Evolutionary conservation across 2,113 vertebrate genomes (phyloP), one percentile per base, ranked within the genome.

Genomic region (Campylomormyrus numenius): DNA sequence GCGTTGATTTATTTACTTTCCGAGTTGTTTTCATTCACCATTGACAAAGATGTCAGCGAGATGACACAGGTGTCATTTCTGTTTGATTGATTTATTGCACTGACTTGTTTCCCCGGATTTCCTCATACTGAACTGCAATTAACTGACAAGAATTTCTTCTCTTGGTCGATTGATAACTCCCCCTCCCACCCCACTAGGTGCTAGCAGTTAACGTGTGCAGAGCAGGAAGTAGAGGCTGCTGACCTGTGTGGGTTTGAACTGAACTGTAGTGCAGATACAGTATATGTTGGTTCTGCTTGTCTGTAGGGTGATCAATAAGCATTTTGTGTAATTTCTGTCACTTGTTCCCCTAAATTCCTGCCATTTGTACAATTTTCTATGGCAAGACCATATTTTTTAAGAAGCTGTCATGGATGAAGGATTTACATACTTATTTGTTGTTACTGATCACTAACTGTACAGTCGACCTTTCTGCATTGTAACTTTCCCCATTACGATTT

Each of bases 181-280:
- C 87, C 56, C 88, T 35, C 88, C 52, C 17, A 6, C 21, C 21
- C 19, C 88, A 77, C 70, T 87, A 58, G 42, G 87, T 52, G 74
- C 88, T 88, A 89, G 27, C 90, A 90, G 90, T 89, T 92, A 90
- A 87, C 88, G 66, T 91, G 77, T 42, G 53, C 27, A 8, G 56
- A 80, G 15, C 39, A 42, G 31, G 74, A 70, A 80, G 74, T 8
- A 42, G 11, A 19, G 87, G 56, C 31, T 87, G 77, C 88, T 89
- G 85, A 87, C 85, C 56, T 31, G 42, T 45, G 9, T 58, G 58
- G 42, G 80, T 48, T 56, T 21, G 53, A 56, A 7, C 19, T 46
- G 52, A 53, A 49, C 21, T 21, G 11, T 56, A 56, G 15, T n/a
- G 24, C 21, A n/a, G 24, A 62, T n/a, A 7, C 53, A 56, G 19